Base-by-base conservation (phyloP, 1,140 invertebrate species). In the Hypothenemus hampei region DNA sequence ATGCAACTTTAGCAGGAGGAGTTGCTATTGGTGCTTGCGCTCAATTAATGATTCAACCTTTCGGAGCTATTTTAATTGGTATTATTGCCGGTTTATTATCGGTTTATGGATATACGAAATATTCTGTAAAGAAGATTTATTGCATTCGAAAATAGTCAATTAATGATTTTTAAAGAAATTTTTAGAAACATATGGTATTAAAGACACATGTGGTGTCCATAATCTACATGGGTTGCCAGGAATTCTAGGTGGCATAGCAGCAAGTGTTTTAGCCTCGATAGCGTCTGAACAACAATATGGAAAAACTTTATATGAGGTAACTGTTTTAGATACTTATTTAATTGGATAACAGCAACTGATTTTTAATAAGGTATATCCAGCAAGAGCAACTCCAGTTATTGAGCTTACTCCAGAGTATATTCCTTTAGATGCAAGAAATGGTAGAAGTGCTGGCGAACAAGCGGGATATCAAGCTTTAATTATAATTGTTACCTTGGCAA, bases 211-310 rank as follows among this genome's bases (percentile, higher is more conserved):
- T 69, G 95, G 95, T 2, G 92, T 97, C 0, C 83, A 97, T 74
- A 97, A 97, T 74, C 79, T 98, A 7, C 94, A 98, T 66, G 95
- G 94, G 0, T 91, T 97, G 86, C 94, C 95, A 0, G 93, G 89
- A 11, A 67, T 97, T 2, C 72, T 93, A 13, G 91, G 88, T 3
- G 93, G 83, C 31, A 66, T 97, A 26, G 79, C 87, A 20, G 86
- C 89, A 0, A 82, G 83, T 1, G 65, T 94, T 11, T 83, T 87
- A 65, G 87, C 91, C 6, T 78, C 76, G 6, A 59, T 90, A 5
- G 91, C 89, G 1, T 81, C 78, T 3, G 75, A 78, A 59, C 22
- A 52, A 56, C 66, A 69, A 15, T 72, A 75, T 54, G 68, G 75
- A 63, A 69, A 75, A 24, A 80, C 80, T 31, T 69, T 86, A 6